phyloP scores from a whole-genome alignment of 2,113 vertebrate species.

The Eulacestoma nigropectus region DNA sequence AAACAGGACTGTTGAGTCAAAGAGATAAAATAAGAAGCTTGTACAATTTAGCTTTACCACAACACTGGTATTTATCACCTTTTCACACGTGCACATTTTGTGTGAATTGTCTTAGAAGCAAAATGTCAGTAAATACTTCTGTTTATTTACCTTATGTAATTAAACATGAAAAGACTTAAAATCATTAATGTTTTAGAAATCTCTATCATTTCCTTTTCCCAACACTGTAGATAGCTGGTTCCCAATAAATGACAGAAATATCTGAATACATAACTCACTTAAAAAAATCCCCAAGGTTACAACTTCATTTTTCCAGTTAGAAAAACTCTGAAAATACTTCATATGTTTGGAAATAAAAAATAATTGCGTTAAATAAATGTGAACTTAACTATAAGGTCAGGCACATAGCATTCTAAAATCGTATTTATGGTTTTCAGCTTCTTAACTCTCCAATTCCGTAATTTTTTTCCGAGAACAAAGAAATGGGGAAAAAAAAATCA shows the following conservation, averaged over 20 bases:
- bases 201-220: not conserved
- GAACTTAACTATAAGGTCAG: not conserved
- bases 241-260: not conserved
- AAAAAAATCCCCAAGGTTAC: not conserved
- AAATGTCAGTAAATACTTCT: not conserved
- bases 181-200: not conserved
- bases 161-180: not conserved
- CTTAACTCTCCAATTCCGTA: not conserved
- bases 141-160: not conserved
- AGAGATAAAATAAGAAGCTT: not conserved
- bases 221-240: not conserved
- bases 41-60: not conserved
- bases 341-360: not conserved
- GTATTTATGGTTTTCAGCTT: not conserved
- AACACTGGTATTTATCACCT: not conserved
- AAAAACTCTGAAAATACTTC: not conserved
- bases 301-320: not conserved
- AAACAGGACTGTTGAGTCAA: not conserved
- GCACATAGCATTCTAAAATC: not conserved
- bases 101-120: not conserved
- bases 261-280: not conserved
- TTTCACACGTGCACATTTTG: not conserved
- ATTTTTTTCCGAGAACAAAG: constrained; percentile 1
- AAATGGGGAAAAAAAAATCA: not conserved
- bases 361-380: not conserved